A percentile compares a stretch with the other conserved stretches of the same genome.
phyloP scores from a whole-genome alignment of 2,113 vertebrate species.

The Planiliza haematocheilus region DNA sequence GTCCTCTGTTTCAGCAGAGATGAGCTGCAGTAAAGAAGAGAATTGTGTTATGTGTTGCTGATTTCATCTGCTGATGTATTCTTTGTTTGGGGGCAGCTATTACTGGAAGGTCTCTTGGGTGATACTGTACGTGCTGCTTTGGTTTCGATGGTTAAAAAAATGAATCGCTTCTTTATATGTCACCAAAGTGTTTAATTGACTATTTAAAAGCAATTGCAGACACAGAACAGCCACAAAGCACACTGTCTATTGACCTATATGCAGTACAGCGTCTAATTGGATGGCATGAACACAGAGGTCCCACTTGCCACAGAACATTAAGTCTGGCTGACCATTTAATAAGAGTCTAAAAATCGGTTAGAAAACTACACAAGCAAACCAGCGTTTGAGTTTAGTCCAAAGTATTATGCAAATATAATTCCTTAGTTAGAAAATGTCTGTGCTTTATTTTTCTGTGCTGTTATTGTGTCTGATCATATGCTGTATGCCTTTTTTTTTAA shows the following conservation, averaged over 20 bases:
- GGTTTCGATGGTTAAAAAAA: constrained; percentile 42
- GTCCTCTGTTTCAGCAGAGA: neutral
- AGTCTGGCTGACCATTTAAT: neutral
- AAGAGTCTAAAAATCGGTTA: neutral
- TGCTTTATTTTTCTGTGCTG: too few relatives aligned
- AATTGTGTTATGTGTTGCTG: neutral
- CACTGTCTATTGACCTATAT: neutral
- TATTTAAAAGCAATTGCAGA: constrained; percentile 9
- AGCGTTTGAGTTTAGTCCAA: too few relatives aligned
- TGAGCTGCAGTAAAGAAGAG: neutral
- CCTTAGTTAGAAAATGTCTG: too few relatives aligned
- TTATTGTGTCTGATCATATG: too few relatives aligned
- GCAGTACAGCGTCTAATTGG: neutral
- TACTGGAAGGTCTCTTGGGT: neutral
- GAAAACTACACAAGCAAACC: neutral
- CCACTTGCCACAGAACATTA: neutral
- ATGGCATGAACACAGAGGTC: constrained; percentile 19
- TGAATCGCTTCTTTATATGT: neutral
- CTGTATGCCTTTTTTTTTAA: too few relatives aligned
- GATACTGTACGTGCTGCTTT: neutral
- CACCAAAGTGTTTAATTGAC: constrained; percentile 15
- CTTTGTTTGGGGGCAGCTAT: neutral
- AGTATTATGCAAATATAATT: too few relatives aligned
- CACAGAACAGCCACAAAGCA: neutral
- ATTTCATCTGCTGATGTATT: constrained; percentile 9